Percentiles rank a stretch among this genome's conserved stretches.
These are phyloP conservation scores for Cavia porcellus DNA, from an alignment of 2,113 vertebrate species.

Conservation along the genomic window DNA sequence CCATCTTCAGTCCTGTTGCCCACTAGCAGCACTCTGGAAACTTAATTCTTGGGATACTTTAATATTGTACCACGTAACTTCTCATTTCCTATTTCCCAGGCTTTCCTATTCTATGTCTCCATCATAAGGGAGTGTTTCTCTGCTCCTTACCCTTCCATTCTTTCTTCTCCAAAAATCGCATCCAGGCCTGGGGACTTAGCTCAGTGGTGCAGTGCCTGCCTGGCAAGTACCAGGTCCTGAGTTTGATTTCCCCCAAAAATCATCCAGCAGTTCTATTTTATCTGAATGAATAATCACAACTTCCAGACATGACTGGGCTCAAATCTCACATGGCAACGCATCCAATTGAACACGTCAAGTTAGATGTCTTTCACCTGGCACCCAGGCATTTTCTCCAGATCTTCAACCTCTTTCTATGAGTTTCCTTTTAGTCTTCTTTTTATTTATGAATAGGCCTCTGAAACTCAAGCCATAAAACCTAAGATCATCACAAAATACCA, in stretches of 20 bases:
- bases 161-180: neutral
- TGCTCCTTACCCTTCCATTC: neutral
- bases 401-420: neutral
- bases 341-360: neutral
- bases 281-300: neutral
- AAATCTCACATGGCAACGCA: neutral
- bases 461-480: neutral
- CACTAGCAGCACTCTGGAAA: neutral
- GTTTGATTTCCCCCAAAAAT: too few species aligned
- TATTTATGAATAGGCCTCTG: neutral
- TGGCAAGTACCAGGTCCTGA: too few species aligned
- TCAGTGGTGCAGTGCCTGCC: too few species aligned
- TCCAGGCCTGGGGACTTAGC: too few species aligned
- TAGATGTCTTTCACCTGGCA: neutral
- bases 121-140: neutral
- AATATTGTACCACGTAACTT: neutral
- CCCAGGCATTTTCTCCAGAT: constrained; percentile 28
- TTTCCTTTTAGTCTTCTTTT: neutral
- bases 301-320: neutral
- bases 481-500: neutral
- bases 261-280: neutral
- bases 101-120: too few species aligned
- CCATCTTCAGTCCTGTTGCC: neutral
- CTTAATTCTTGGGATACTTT: neutral
- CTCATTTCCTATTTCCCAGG: neutral